Conservation (phyloP, 2,113 vertebrate genomes). For the Camelus bactrianus region DNA sequence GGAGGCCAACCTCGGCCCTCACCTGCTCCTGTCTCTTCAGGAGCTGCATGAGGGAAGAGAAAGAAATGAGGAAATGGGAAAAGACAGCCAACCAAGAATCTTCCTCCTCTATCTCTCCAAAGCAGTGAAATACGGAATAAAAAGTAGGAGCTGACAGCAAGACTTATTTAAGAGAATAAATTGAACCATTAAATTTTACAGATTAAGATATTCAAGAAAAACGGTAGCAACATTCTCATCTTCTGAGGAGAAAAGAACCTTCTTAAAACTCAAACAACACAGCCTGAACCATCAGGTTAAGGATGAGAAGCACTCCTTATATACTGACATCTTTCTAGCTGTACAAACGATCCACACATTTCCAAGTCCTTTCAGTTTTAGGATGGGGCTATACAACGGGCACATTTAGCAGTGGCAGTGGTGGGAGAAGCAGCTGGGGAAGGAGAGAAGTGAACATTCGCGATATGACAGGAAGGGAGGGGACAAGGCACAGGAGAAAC, state of each 20-base stretch:
- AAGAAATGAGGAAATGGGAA: background rate
- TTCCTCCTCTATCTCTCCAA: background rate
- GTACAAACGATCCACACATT: background rate
- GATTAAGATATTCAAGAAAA: constrained; percentile 28
- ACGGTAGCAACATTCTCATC: background rate
- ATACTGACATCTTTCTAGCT: background rate
- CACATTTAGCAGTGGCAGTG: background rate
- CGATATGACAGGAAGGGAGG: background rate
- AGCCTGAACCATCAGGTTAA: background rate
- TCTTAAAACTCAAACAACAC: background rate
- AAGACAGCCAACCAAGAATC: background rate
- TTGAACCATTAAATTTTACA: background rate
- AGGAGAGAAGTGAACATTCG: background rate
- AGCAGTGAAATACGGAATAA: background rate
- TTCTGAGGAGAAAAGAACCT: background rate
- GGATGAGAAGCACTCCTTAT: background rate
- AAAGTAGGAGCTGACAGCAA: background rate
- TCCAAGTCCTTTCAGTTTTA: background rate
- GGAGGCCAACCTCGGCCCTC: background rate
- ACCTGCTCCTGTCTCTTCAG: background rate
- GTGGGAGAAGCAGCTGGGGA: background rate
- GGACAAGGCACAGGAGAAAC: background rate
- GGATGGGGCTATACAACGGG: background rate
- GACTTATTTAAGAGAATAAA: background rate
- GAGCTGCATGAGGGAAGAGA: background rate